Conservation (phyloP, 2,888 invertebrate genomes). For the Sussaba pulchella region DNA sequence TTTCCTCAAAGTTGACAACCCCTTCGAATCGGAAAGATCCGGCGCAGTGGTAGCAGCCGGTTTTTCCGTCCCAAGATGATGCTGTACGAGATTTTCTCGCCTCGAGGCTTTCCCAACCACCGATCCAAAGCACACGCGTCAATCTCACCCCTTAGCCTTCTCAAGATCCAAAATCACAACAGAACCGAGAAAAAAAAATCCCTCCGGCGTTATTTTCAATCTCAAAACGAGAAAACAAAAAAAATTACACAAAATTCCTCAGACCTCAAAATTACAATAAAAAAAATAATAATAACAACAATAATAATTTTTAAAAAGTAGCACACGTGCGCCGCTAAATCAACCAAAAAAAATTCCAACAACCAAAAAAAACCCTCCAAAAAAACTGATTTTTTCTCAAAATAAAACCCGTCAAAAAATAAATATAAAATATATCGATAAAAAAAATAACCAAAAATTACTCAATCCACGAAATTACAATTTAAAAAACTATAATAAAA, state of each 20-base stretch:
- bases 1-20: neutral
- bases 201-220: neutral
- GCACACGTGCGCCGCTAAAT: too few relatives aligned
- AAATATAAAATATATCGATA: neutral
- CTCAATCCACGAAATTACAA: too few relatives aligned
- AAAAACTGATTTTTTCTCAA: neutral
- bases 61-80: neutral
- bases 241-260: too few relatives aligned
- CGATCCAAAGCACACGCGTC: constrained; percentile 17
- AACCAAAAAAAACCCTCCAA: too few relatives aligned
- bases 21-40: neutral
- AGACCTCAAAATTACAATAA: too few relatives aligned
- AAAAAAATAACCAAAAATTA: too few relatives aligned
- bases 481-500: too few relatives aligned
- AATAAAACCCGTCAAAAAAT: neutral
- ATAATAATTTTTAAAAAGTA: too few relatives aligned
- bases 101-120: neutral
- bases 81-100: neutral
- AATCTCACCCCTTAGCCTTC: neutral
- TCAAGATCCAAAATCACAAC: too few relatives aligned
- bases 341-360: too few relatives aligned
- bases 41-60: neutral
- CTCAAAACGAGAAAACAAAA: neutral
- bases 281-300: too few relatives aligned
- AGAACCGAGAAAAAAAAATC: neutral